Base-by-base conservation (phyloP, 2,888 invertebrate species). In the Spatulosminthurus flaviceps region DNA sequence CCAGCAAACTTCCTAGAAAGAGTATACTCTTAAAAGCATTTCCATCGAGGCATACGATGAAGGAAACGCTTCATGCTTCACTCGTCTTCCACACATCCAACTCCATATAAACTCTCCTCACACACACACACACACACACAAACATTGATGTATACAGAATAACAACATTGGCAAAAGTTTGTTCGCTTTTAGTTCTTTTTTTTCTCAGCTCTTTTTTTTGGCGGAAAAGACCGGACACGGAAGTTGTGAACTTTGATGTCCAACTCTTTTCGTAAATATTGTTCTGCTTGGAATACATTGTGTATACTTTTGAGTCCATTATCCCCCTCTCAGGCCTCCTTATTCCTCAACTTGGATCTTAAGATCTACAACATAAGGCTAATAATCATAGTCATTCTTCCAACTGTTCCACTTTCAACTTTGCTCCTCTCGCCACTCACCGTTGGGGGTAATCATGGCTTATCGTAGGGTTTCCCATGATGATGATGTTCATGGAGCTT, bases 181-280 rank as follows among this genome's bases (percentile, higher is more conserved):
- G 29, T 42, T 42, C 60, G 34, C 61, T 72, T 42, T 60, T 5
- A 60, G 60, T 5, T n/a, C n/a, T n/a, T 26, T 29, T 61, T 28
- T 41, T 41, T n/a, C 74, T 19, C 42, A 28, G 13, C 26, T 26
- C 22, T 64, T n/a, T 64, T 64, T 75, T 75, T 41, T 66, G 67
- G 71, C 19, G 79, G 60, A 69, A 75, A 75, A 75, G 74, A 79
- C 81, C 82, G 82, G 83, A 84, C 82, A 79, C 82, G 84, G 84
- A 84, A 84, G 83, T 84, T 83, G 83, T 84, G 83, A 84, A 84
- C 82, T 83, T 84, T 83, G 82, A 81, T 83, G 83, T 76, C 81
- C 79, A 78, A 78, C 77, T 51, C 78, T 79, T 81, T 69, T 83
- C 82, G 79, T 80, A 81, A 81, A 80, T 83, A 77, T 79, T 79